These are phyloP conservation scores for Microplitis demolitor DNA, from an alignment of 1,140 invertebrate genomes.

Conservation along the genomic window DNA sequence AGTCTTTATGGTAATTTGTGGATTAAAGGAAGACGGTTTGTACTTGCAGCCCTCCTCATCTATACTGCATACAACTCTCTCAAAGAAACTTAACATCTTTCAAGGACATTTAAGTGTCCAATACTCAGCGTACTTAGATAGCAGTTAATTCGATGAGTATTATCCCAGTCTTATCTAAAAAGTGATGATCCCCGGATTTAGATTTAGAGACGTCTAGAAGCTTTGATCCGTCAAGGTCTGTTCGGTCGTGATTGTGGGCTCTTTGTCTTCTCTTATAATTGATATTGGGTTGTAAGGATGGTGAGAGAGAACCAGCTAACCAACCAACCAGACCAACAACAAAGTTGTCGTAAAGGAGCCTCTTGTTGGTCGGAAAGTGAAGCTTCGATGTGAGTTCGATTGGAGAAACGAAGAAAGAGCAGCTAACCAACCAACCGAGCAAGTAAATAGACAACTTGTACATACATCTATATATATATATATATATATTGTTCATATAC, in stretches of 20 bases:
- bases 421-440: background rate
- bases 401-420: background rate
- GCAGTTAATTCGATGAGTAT: slow-evolving; percentile 1
- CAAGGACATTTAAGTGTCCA: background rate
- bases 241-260: slow-evolving; percentile 53
- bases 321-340: slow-evolving; percentile 13
- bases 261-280: slow-evolving; percentile 63
- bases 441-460: background rate
- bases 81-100: no score
- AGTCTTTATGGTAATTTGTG: slow-evolving; percentile 18
- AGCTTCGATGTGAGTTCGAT: slow-evolving; percentile 14
- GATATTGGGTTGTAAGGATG: slow-evolving; percentile 54
- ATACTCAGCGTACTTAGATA: background rate
- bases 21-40: slow-evolving; percentile 18
- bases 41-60: no score
- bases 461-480: background rate
- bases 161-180: slow-evolving; percentile 55
- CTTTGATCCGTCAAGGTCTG: slow-evolving; percentile 61
- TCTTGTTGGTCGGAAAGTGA: slow-evolving; percentile 28
- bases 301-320: slow-evolving; percentile 21
- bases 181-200: slow-evolving; percentile 49
- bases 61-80: no score
- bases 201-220: slow-evolving; percentile 13
- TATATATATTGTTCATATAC: background rate
- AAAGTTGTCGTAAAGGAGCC: slow-evolving; percentile 14